Conservation (phyloP, 2,888 invertebrate species). For the Diaperis boleti region DNA sequence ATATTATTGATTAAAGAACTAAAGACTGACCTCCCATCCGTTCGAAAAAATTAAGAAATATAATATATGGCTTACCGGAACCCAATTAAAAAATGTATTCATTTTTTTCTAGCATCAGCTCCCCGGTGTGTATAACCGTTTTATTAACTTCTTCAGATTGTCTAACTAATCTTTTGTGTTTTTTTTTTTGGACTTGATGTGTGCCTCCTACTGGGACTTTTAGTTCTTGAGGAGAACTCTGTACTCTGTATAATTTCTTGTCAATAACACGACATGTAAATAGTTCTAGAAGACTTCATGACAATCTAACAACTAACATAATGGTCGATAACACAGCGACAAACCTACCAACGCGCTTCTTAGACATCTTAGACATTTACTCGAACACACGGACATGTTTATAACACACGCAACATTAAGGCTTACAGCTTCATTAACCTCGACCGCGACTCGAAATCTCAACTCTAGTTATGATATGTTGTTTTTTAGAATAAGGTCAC, state of each 20-base stretch:
- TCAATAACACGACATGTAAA: constrained; percentile 16
- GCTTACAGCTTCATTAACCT: constrained; percentile 36
- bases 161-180: constrained; percentile 29
- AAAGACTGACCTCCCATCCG: too few relatives aligned
- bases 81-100: too few relatives aligned
- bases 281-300: constrained; percentile 6
- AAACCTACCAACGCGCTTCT: constrained; percentile 21
- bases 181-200: constrained; percentile 18
- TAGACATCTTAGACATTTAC: constrained; percentile 6
- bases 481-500: constrained; percentile 82
- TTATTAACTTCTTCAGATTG: constrained; percentile 11
- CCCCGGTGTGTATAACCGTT: constrained; percentile 21
- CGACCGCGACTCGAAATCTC: constrained; percentile 4
- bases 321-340: constrained; percentile 4
- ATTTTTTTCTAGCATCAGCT: neutral
- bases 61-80: too few relatives aligned
- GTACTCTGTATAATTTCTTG: constrained; percentile 4
- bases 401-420: constrained; percentile 25
- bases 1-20: too few relatives aligned
- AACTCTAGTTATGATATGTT: constrained; percentile 23
- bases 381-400: too few relatives aligned
- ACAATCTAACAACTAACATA: constrained; percentile 20
- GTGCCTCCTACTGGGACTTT: constrained; percentile 15
- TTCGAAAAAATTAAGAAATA: too few relatives aligned
- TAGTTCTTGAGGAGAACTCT: constrained; percentile 8